Conservation (phyloP, 2,888 invertebrate genomes). For the Ischnus inquisitorius region DNA sequence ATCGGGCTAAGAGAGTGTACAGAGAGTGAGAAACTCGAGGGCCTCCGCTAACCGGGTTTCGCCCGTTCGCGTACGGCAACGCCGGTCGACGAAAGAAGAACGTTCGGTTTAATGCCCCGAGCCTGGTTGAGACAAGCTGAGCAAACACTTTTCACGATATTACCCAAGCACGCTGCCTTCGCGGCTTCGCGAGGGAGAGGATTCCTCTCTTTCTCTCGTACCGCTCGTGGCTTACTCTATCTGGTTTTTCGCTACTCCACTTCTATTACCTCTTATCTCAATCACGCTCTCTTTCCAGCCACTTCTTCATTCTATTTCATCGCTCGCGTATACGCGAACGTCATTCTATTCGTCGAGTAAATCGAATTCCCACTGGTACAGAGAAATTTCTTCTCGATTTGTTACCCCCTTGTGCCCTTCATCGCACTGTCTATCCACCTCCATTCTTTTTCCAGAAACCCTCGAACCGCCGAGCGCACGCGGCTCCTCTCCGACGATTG, state of each 20-base stretch:
- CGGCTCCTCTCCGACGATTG: neutral
- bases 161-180: slow-evolving; percentile 75
- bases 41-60: slow-evolving; percentile 55
- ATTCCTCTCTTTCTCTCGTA: slow-evolving; percentile 45
- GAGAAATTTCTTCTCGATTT: slow-evolving; percentile 39
- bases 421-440: slow-evolving; percentile 49
- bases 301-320: slow-evolving; percentile 36
- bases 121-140: slow-evolving; percentile 82
- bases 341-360: slow-evolving; percentile 39
- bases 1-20: slow-evolving; percentile 66
- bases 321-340: slow-evolving; percentile 1
- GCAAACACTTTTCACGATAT: slow-evolving; percentile 85
- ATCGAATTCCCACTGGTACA: slow-evolving; percentile 56
- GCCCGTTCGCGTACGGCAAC: slow-evolving; percentile 65
- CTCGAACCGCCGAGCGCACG: neutral
- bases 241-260: slow-evolving; percentile 2
- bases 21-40: slow-evolving; percentile 33
- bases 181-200: slow-evolving; percentile 68
- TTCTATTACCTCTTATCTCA: slow-evolving; percentile 33
- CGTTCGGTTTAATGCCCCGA: slow-evolving; percentile 80
- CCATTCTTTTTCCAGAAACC: slow-evolving; percentile 39
- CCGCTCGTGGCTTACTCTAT: slow-evolving; percentile 58
- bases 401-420: slow-evolving; percentile 13
- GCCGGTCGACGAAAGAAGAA: slow-evolving; percentile 71
- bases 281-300: slow-evolving; percentile 29